Percentiles rank a stretch among this genome's conserved stretches.
These are phyloP conservation scores for Chromobotia macracanthus DNA, from an alignment of 2,797 vertebrate species.

Conservation along the genomic window DNA sequence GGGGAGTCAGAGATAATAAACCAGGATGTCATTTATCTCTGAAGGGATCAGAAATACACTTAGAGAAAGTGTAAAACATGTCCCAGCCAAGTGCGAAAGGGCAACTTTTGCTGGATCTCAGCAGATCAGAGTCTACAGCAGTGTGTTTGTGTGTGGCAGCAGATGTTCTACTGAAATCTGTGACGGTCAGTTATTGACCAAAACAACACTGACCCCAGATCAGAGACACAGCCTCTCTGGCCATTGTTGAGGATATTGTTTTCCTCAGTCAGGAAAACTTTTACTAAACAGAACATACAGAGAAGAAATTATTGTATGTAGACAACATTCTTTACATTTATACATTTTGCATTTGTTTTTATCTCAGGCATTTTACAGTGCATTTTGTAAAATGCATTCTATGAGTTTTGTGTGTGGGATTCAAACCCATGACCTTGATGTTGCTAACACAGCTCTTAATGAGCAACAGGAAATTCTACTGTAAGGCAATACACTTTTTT, in stretches of 20 bases:
- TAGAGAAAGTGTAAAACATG: conserved; percentile 31
- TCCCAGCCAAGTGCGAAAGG: background rate
- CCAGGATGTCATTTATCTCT: background rate
- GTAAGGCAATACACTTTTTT: too few relatives aligned
- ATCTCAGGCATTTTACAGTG: too few relatives aligned
- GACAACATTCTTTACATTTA: too few relatives aligned
- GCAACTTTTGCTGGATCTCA: conserved; percentile 23
- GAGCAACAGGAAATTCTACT: too few relatives aligned
- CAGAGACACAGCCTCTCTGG: conserved; percentile 1
- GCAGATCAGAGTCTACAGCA: conserved; percentile 26
- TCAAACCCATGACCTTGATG: too few relatives aligned
- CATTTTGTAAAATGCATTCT: too few relatives aligned
- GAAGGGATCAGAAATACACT: background rate
- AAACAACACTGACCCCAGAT: conserved; percentile 45
- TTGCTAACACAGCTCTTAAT: too few relatives aligned
- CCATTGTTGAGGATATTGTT: background rate
- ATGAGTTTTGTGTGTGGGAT: too few relatives aligned
- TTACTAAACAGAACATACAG: too few relatives aligned
- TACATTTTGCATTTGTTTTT: too few relatives aligned
- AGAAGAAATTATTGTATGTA: too few relatives aligned
- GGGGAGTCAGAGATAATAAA: conserved; percentile 7
- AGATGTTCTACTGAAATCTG: conserved; percentile 51
- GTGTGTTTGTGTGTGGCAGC: conserved; percentile 44
- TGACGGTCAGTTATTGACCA: conserved; percentile 35
- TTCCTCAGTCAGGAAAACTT: background rate